Conservation (phyloP, 2,113 vertebrate genomes). For the Accipiter virgatus region DNA sequence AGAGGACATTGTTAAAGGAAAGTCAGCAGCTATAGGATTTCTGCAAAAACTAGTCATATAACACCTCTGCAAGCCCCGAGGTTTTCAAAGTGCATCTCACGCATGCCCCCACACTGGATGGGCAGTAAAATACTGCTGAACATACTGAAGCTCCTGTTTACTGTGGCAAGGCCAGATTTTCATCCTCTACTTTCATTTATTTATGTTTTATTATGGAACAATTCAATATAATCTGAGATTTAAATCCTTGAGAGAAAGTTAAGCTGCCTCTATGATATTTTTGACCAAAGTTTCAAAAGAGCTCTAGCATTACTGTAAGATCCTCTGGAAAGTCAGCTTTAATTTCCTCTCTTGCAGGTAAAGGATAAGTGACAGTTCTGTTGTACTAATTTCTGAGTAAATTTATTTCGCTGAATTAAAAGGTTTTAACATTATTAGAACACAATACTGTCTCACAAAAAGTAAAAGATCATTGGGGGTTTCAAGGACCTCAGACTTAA, state of each 20-base stretch:
- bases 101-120: no score
- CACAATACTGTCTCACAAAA: constrained; percentile 26
- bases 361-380: constrained; percentile 6
- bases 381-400: constrained; percentile 27
- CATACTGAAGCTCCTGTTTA: background rate
- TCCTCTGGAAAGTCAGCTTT: constrained; percentile 20
- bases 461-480: background rate
- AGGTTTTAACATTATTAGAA: constrained; percentile 23
- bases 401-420: constrained; percentile 53
- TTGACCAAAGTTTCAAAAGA: background rate
- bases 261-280: background rate
- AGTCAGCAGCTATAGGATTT: background rate
- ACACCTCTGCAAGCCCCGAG: background rate
- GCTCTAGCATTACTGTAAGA: background rate
- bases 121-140: background rate
- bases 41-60: background rate
- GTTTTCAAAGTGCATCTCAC: background rate
- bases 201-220: background rate
- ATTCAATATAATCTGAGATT: background rate
- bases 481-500: constrained; percentile 12
- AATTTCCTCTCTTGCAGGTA: constrained; percentile 15
- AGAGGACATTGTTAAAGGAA: background rate
- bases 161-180: background rate
- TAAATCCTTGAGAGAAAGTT: background rate
- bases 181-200: background rate